Conservation (phyloP, 2,888 invertebrate species). For the Glyphotaelius pellucidus region DNA sequence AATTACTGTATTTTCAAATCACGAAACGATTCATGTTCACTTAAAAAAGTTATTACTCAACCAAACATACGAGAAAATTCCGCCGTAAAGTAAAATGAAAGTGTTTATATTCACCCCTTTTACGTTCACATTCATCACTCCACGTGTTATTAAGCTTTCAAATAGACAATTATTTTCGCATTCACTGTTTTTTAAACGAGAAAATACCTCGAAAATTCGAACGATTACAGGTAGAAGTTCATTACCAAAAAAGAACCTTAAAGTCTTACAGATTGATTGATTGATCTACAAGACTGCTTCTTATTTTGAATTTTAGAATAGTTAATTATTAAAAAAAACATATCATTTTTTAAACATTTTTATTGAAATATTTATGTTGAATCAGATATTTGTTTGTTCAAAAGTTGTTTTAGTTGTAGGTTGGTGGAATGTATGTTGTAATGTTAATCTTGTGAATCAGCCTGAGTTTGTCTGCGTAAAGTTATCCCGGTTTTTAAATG, state of each 20-base stretch:
- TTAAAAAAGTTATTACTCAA: neutral
- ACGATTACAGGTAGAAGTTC: neutral
- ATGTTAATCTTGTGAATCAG: no score
- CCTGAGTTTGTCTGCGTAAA: no score
- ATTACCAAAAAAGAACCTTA: neutral
- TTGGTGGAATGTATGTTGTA: no score
- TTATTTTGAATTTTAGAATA: neutral
- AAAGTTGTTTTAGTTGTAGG: no score
- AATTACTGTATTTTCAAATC: neutral
- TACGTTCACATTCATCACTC: neutral
- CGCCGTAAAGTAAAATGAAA: neutral
- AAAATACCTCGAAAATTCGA: neutral
- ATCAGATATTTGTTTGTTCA: no score
- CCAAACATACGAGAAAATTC: neutral
- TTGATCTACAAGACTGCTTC: neutral
- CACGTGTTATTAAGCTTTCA: neutral
- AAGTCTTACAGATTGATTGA: neutral
- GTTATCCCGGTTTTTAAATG: no score
- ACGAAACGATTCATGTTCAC: neutral
- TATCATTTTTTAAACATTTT: no score
- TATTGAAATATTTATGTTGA: no score
- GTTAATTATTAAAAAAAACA: no score
- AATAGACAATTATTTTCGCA: neutral
- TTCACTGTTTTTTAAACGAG: neutral
- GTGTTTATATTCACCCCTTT: neutral